Evolutionary conservation across 1,140 invertebrate species (phyloP), one percentile per base, ranked within the genome.

Genomic region (Conus ventricosus): DNA sequence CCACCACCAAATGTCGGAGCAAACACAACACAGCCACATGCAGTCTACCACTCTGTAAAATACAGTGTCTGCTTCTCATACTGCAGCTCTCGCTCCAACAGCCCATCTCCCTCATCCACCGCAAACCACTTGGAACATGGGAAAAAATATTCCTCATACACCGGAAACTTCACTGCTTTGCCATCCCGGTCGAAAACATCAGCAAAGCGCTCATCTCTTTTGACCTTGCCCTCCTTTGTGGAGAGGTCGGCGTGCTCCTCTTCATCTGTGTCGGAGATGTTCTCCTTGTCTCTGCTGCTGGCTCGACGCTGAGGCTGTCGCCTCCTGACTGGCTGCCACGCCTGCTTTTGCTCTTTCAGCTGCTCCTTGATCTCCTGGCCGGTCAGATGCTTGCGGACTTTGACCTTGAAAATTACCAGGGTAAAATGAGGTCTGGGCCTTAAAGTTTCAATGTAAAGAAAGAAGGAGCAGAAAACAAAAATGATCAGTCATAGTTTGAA

Each of bases 71-170:
- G 90, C 13, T 91, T 86, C 85, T 92, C 91, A 81, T 90, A 89
- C 11, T 91, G 86, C 15, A 95, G 88, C 57, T 93, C 92, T 75
- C 93, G 88, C 84, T 93, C 92, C 81, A 93, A 89, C 54, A 92
- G 85, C 13, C 94, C 92, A 87, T 95, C 94, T 25, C 80, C 94
- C 90, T 95, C 93, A 90, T 95, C 94, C n/a, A 87, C 80, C 17
- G 94, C 92, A 13, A 95, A 88, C 95, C 95, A 95, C 84, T 93
- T 91, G 53, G 92, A 88, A 90, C 94, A 95, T 2, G 87, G 87
- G 89, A 95, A 94, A 71, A 84, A 85, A 88, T 90, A 92, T 76
- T 92, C 90, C 71, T 93, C 91, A 90, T 92, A 93, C 54, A 91
- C 78, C 7, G 92, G 92, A 54, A 92, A 85, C 71, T 88, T 91